Conservation (phyloP, 2,113 vertebrate species). For the Catharus minimus region DNA sequence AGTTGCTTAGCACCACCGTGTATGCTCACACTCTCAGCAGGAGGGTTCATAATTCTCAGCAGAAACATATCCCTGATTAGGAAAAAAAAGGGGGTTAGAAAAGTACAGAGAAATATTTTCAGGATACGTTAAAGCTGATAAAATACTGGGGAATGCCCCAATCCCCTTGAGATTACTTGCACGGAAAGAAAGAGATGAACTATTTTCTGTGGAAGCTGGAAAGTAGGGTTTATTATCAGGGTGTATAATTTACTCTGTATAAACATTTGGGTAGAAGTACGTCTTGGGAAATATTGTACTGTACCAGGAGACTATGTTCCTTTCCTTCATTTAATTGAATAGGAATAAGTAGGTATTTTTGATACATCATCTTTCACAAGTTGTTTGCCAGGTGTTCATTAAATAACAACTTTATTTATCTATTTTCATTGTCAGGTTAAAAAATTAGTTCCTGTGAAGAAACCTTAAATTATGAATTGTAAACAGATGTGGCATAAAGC, state of each 20-base stretch:
- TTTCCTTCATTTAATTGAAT: constrained; percentile 54
- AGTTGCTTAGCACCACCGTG: not conserved
- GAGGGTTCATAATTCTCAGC: not conserved
- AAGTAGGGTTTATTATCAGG: constrained; percentile 28
- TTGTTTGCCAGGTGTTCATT: constrained; percentile 7
- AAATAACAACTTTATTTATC: constrained; percentile 34
- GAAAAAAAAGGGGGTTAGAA: not conserved
- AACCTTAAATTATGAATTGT: constrained; percentile 10
- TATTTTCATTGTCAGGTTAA: constrained; percentile 13
- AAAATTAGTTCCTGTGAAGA: constrained; percentile 16
- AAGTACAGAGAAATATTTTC: not conserved
- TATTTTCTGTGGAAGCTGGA: constrained; percentile 46
- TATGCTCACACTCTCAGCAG: not conserved
- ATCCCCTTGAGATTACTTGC: not conserved
- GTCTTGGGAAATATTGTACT: constrained; percentile 27
- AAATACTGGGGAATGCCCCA: not conserved
- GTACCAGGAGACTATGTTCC: not conserved
- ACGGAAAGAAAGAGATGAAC: constrained; percentile 22
- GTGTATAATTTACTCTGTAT: constrained; percentile 44
- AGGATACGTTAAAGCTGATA: not conserved
- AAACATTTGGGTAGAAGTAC: constrained; percentile 24
- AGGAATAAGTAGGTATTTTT: constrained; percentile 30
- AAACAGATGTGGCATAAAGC: not conserved
- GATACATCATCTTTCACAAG: not conserved
- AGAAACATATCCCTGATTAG: not conserved